Conservation (phyloP, 1,140 invertebrate genomes). For the Gryllus bimaculatus region DNA sequence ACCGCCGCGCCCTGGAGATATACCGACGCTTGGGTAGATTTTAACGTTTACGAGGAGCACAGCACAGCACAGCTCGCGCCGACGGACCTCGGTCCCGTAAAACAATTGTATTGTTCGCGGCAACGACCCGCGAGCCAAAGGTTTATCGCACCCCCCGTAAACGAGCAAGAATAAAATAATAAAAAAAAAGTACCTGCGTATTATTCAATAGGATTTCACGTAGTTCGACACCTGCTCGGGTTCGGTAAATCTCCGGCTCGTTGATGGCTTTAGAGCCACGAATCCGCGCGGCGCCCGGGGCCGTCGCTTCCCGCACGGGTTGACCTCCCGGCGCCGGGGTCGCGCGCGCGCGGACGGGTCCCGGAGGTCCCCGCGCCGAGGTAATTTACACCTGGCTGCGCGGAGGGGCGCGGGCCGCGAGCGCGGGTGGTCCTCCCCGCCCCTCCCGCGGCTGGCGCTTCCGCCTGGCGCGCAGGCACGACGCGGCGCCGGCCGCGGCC, state of each 20-base stretch:
- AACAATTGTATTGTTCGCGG: conserved; percentile 4
- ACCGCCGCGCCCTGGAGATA: neutral
- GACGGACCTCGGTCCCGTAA: neutral
- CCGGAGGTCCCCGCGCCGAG: too few species aligned
- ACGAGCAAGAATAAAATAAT: neutral
- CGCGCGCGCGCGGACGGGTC: too few species aligned
- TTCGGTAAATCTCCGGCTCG: neutral
- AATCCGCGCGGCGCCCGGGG: too few species aligned
- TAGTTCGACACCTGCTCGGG: neutral
- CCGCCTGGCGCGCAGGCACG: too few species aligned
- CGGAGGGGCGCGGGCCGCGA: too few species aligned
- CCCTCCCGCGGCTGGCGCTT: too few species aligned
- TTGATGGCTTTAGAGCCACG: neutral
- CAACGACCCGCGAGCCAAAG: neutral
- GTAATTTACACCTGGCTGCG: too few species aligned
- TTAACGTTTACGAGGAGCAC: neutral
- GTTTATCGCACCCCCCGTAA: neutral
- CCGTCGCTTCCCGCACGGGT: too few species aligned
- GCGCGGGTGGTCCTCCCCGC: too few species aligned
- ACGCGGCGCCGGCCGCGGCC: too few species aligned
- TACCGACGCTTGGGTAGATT: neutral
- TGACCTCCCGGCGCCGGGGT: too few species aligned
- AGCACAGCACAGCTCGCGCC: neutral
- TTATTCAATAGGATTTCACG: neutral
- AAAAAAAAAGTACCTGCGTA: neutral